Evolutionary conservation across 64 coral and sea anemone genomes (phyloP).

Genomic region (Montipora efflorescens): DNA sequence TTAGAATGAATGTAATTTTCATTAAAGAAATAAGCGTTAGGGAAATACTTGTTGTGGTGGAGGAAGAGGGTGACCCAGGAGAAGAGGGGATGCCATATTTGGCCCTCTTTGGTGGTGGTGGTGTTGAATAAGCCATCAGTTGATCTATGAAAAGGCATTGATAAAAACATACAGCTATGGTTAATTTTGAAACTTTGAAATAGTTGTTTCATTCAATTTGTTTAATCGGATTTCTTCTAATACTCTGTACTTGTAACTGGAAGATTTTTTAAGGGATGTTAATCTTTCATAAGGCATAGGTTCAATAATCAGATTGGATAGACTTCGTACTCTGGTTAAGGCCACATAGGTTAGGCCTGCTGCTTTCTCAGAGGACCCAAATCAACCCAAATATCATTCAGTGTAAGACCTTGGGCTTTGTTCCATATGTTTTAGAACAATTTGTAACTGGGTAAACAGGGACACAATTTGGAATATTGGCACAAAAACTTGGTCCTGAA

Average conservation of each 20-base stretch:
- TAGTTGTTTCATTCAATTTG: neutral
- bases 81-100: too few species aligned
- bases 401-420: slow-evolving; percentile 29
- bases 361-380: slow-evolving; percentile 32
- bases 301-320: slow-evolving; percentile 30
- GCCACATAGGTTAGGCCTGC: slow-evolving; percentile 28
- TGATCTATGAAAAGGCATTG: too few species aligned
- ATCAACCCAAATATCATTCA: slow-evolving; percentile 25
- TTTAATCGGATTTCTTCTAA: neutral
- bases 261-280: too few species aligned
- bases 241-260: neutral
- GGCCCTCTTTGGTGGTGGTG: too few species aligned
- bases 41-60: too few species aligned
- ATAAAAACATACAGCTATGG: too few species aligned
- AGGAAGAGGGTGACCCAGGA: too few species aligned
- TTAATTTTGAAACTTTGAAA: too few species aligned
- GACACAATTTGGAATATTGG: slow-evolving; percentile 13
- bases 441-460: slow-evolving; percentile 48
- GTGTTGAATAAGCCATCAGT: too few species aligned
- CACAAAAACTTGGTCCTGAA: slow-evolving; percentile 40
- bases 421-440: slow-evolving; percentile 6
- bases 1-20: too few species aligned
- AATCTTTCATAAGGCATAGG: neutral
- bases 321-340: slow-evolving; percentile 33
- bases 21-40: too few species aligned